Base-by-base conservation (phyloP, 2,113 vertebrate genomes). In the Zosterops japonicus region DNA sequence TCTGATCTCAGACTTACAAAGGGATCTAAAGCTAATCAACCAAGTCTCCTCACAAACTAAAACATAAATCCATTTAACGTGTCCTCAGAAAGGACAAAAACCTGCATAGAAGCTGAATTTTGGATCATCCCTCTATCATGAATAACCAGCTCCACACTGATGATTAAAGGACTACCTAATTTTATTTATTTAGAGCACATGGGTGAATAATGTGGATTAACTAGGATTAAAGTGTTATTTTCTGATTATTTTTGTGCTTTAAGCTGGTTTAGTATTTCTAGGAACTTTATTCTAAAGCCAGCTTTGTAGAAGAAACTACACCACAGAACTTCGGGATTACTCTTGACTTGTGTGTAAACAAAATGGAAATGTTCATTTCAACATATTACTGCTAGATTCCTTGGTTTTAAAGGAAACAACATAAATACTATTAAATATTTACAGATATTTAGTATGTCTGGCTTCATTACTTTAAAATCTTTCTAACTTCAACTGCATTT, bases 131-230 rank as follows among this genome's bases (percentile, higher is more conserved):
- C 44, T 75, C 55, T 85, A 61, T 91, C 70, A n/a, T 36, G 39
- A 83, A 50, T 71, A 85, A 65, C 44, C 57, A 57, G 44, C 25
- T 94, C 65, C 61, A 87, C 49, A 56, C 5, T 87, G 60, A 96
- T 84, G 88, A 96, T 89, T 94, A 93, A 85, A 71, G 60, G 12
- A 88, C 56, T 84, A 94, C 57, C 89, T 83, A 80, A 86, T 70
- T 91, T 50, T 77, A 70, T 88, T 93, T 85, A 72, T 86, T 87
- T 95, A 31, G 65, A 81, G 79, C 50, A 93, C 94, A 89, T 14
- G 89, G 86, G 96, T 97, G 94, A 98, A 94, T 95, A 94, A 95
- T 56, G 80, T 93, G 93, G 94, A 97, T 98, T 97, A 98, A 83
- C 81, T 47, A 77, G 82, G 96, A 96, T 98, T 97, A 97, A 96